phyloP scores from a whole-genome alignment of 2,797 vertebrate species.

The Diglossa cyanea region DNA sequence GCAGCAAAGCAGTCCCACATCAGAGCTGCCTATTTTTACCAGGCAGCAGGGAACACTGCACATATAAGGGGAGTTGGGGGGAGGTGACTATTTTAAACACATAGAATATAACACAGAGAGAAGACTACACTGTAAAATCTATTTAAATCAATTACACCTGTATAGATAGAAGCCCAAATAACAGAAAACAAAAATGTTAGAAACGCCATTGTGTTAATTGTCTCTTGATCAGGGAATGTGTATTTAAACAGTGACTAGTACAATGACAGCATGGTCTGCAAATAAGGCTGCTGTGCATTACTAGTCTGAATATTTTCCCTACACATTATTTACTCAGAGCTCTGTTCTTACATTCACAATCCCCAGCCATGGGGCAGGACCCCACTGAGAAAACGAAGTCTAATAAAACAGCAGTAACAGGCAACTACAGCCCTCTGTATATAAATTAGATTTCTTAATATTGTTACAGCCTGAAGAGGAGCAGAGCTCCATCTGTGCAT shows the following conservation, averaged over 20 bases:
- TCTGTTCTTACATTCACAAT: background rate
- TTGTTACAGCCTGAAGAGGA: background rate
- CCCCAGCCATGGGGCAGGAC: constrained; percentile 6
- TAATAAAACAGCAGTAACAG: constrained; percentile 50
- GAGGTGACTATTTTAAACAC: background rate
- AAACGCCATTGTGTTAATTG: background rate
- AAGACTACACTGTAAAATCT: background rate
- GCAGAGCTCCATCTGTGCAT: constrained; percentile 21
- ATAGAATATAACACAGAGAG: background rate
- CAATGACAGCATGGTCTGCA: background rate
- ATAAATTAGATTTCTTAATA: constrained; percentile 5
- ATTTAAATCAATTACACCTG: background rate
- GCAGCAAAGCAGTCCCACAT: background rate
- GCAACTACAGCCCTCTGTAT: background rate
- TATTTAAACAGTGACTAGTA: background rate
- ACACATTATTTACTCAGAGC: background rate
- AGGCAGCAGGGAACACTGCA: background rate
- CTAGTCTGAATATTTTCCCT: background rate
- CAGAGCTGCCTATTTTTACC: background rate
- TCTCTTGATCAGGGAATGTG: background rate
- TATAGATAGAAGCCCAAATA: background rate
- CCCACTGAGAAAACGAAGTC: constrained; percentile 39
- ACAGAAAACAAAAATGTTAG: background rate
- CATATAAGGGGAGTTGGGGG: rapidly evolving
- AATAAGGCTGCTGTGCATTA: background rate